A percentile compares a stretch with the other conserved stretches of the same genome.
Conservation (phyloP, 1,140 invertebrate genomes). For the Eumeta japonica region DNA sequence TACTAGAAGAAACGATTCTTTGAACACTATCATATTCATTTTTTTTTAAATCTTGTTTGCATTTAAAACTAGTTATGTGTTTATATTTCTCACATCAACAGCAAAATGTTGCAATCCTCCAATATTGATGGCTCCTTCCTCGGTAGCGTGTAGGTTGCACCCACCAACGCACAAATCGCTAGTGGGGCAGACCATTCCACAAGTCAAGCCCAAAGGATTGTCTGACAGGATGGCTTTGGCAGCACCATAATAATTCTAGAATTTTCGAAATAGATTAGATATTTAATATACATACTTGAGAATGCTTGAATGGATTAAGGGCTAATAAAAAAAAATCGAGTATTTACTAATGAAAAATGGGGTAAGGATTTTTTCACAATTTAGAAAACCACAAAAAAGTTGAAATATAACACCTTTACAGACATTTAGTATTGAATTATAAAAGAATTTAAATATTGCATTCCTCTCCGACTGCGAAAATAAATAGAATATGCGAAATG, state of each 20-base stretch:
- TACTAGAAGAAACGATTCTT: no score
- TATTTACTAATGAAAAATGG: no score
- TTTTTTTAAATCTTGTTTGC: no score
- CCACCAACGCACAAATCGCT: constrained; percentile 97
- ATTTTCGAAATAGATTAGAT: constrained; percentile 4
- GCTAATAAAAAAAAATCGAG: background rate
- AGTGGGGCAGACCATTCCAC: constrained; percentile 99
- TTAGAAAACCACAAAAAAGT: no score
- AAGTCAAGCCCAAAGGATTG: constrained; percentile 94
- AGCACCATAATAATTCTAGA: constrained; percentile 93
- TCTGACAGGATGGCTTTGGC: constrained; percentile 96
- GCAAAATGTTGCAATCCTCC: constrained; percentile 98
- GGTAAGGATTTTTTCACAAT: no score
- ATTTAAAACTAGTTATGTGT: background rate
- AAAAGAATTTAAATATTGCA: no score
- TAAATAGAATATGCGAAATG: no score
- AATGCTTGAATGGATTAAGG: background rate
- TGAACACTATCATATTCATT: no score
- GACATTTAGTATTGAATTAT: no score
- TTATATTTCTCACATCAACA: constrained; percentile 71
- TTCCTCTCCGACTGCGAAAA: no score
- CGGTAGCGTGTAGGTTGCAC: constrained; percentile 91
- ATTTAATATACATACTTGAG: background rate
- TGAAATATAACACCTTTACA: no score
- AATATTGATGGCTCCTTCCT: constrained; percentile 98